These are phyloP conservation scores for Echinops telfairi DNA, from an alignment of 2,113 vertebrate genomes.

Conservation along the genomic window DNA sequence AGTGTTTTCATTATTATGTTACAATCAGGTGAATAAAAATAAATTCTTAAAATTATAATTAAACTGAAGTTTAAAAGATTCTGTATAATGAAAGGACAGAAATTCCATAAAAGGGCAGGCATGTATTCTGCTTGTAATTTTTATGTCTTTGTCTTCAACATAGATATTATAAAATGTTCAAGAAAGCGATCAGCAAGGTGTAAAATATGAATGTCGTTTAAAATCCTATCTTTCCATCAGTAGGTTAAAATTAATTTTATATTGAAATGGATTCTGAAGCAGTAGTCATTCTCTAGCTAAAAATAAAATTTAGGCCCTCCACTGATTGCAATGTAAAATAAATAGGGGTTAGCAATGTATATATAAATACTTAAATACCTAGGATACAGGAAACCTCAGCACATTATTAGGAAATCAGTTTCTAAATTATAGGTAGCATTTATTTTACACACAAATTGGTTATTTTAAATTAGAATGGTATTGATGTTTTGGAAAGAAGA, in stretches of 20 bases:
- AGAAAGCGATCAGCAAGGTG: not conserved
- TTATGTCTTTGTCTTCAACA: not conserved
- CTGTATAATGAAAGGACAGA: not conserved
- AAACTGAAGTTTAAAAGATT: not conserved
- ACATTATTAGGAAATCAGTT: slow-evolving; percentile 73
- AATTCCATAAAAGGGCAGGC: not conserved
- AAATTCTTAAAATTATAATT: not conserved
- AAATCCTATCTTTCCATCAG: slow-evolving; percentile 38
- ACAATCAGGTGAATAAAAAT: not conserved
- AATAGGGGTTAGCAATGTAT: slow-evolving; percentile 51
- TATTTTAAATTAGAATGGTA: slow-evolving; percentile 80
- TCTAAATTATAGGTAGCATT: slow-evolving; percentile 77
- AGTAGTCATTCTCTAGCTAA: slow-evolving; percentile 41
- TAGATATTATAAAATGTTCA: not conserved
- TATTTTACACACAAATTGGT: slow-evolving; percentile 79
- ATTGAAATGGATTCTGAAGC: slow-evolving; percentile 8
- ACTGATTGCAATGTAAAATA: slow-evolving; percentile 54
- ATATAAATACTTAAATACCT: slow-evolving; percentile 60
- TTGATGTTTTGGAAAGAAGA: slow-evolving; percentile 76
- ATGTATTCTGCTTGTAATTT: not conserved
- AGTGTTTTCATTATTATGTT: not conserved
- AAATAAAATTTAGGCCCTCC: slow-evolving; percentile 53
- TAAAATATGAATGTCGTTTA: slow-evolving; percentile 27
- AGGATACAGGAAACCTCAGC: slow-evolving; percentile 43
- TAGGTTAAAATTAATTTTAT: slow-evolving; percentile 63